phyloP scores from a whole-genome alignment of 2,797 vertebrate species.

The Denticeps clupeoides region DNA sequence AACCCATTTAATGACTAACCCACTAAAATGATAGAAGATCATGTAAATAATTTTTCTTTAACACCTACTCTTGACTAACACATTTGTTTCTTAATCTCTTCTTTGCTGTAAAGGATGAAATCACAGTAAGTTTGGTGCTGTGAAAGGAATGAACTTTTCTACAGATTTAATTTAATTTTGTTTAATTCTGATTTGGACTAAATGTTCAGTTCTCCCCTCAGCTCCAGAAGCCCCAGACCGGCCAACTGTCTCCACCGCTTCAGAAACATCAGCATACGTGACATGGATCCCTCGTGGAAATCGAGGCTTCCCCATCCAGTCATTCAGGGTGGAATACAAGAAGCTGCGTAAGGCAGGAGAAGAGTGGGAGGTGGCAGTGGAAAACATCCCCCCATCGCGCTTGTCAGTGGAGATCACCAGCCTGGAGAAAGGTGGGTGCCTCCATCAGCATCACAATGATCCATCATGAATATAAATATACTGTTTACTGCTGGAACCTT shows the following conservation, averaged over 20 bases:
- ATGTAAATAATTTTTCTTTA: too few species aligned
- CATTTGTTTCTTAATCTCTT: constrained; percentile 32
- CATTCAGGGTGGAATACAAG: constrained; percentile 89
- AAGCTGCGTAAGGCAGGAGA: constrained; percentile 77
- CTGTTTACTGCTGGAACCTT: too few species aligned
- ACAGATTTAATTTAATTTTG: neutral
- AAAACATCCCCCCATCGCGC: constrained; percentile 84
- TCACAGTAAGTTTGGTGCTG: constrained; percentile 49
- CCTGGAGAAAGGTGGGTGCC: constrained; percentile 80
- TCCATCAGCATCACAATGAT: too few species aligned
- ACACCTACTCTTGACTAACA: constrained; percentile 3
- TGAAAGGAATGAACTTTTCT: neutral
- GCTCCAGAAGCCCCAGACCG: constrained; percentile 96
- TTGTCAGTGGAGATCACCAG: constrained; percentile 90
- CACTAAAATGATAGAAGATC: neutral
- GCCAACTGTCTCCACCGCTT: constrained; percentile 90
- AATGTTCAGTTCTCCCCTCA: constrained; percentile 31
- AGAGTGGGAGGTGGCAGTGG: constrained; percentile 86
- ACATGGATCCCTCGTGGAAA: constrained; percentile 98
- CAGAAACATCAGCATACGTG: constrained; percentile 89
- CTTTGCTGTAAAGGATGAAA: constrained; percentile 49
- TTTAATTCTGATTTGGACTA: neutral
- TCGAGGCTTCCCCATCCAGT: constrained; percentile 90
- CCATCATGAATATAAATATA: too few species aligned
- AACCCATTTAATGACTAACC: constrained; percentile 31